Evolutionary conservation across 2,113 vertebrate genomes (phyloP), one percentile per base, ranked within the genome.

Genomic region (Oncorhynchus masou): DNA sequence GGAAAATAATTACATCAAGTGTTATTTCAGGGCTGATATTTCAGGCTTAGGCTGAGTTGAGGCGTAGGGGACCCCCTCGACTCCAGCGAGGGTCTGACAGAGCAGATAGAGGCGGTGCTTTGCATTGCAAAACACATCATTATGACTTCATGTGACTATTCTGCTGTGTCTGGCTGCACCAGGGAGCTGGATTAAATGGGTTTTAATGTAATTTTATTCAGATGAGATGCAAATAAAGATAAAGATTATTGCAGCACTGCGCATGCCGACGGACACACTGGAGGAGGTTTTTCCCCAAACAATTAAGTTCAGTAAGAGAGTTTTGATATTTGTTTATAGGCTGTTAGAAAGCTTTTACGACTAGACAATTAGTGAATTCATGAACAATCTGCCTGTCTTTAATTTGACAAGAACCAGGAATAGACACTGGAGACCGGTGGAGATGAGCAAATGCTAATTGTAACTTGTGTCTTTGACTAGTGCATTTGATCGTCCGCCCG

Each of bases 111-210:
- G 57, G 16, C 39, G 85, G 81, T 75, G 71, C 83, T 91, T 91
- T 91, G 86, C 85, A 81, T 89, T 90, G 88, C 89, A 91, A 92
- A 92, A 88, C 51, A 45, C 75, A 83, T 91, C 85, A 84, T 89
- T 90, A 87, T 80, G 80, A 81, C 83, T 78, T 87, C 82, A 75
- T 83, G 70, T 87, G 74, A 86, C 87, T 87, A 87, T 88, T 87
- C 81, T 80, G 73, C 45, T 67, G 51, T 13, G 51, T 54, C 80
- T 76, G 68, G 75, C 74, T 79, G 77, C 84, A 84, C 75, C 62
- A 8, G 76, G 79, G 74, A 85, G 65, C 74, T 60, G 27, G 24
- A 80, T 80, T 84, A 86, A 90, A 90, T 74, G 49, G 57, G 29
- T 80, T 54, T 85, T 86, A 81, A 89, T 85, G 79, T 79, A 65